Evolutionary conservation across 2,888 invertebrate species (phyloP), one percentile per base, ranked within the genome.

Genomic region (Agriopis leucophaearia): DNA sequence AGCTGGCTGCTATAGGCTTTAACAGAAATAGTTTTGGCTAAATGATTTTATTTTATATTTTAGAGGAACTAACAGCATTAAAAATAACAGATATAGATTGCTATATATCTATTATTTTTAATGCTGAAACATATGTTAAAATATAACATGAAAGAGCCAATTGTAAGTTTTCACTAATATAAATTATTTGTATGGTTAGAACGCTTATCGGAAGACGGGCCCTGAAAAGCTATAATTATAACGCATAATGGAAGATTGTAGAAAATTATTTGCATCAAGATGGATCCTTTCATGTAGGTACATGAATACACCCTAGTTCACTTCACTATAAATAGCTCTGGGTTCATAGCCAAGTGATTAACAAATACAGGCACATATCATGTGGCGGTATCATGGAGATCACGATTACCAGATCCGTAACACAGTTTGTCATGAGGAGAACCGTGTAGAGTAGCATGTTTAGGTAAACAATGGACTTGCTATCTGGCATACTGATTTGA

Each of bases 401-500:
- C 74, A 73, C 72, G 73, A 73, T 47, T 57, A 36, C 36, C 35
- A 72, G 71, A 70, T 74, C 68, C 71, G 68, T 66, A 61, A 69
- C 65, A 68, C 55, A 65, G 63, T 51, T 57, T 47, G 47, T 48
- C 64, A 48, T 74, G 4, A 62, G 51, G 51, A 59, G 59, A 59
- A 64, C 44, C 45, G 48, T 44, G 61, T 52, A n/a, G 48, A 38
- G 61, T 52, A 12, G 15, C 56, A 59, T 62, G 57, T 66, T 15
- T 8, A 18, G n/a, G 48, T 62, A 44, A 6, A 66, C 66, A 66
- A 61, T 61, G 44, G 52, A 45, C 47, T 16, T 10, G 13, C 18
- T 35, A 18, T n/a, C 15, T 18, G 50, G 72, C 62, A 72, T 74
- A 74, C 68, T 74, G 55, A 74, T 69, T 55, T 27, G 40, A 51